Conservation (phyloP, 2,797 vertebrate genomes). For the Protonibea diacanthus region DNA sequence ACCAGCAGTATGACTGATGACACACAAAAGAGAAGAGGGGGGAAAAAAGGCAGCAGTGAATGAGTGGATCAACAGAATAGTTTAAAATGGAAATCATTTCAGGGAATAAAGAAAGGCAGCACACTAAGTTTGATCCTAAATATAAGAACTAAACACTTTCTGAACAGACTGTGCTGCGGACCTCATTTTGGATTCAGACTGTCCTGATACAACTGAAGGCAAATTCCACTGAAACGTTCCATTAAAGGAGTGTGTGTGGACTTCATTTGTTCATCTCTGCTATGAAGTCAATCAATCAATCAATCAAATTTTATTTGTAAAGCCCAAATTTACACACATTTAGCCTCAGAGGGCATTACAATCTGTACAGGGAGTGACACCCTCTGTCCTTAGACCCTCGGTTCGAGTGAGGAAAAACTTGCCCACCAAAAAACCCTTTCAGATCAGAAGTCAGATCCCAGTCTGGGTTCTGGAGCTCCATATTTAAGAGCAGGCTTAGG, state of each 20-base stretch:
- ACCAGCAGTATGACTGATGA: conserved; percentile 74
- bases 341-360: neutral
- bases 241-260: neutral
- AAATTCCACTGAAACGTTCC: neutral
- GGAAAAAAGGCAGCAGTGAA: neutral
- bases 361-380: no score
- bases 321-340: no score
- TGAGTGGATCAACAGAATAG: neutral
- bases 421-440: neutral
- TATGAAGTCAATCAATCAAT: no score
- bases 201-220: neutral
- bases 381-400: neutral
- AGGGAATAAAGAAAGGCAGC: neutral
- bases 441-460: no score
- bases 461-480: neutral
- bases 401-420: neutral
- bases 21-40: neutral
- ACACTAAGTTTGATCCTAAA: neutral
- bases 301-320: no score
- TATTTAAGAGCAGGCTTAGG: no score
- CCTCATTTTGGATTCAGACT: neutral
- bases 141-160: neutral
- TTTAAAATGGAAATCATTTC: neutral
- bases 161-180: neutral
- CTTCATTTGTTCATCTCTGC: neutral